phyloP scores from a whole-genome alignment of 2,113 vertebrate species.

The Naja naja region DNA sequence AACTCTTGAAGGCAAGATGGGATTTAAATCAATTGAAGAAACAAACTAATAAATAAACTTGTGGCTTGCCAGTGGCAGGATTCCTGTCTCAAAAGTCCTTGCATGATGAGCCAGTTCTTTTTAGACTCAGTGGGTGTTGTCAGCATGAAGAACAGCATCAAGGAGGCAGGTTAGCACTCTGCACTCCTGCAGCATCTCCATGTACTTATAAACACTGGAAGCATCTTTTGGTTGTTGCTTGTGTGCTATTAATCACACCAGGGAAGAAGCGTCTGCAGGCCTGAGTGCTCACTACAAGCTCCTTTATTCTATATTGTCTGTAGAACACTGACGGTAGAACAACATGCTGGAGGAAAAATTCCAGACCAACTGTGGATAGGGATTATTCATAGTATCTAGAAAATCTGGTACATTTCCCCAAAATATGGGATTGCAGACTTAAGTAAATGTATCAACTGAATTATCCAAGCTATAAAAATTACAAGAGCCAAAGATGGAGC shows the following conservation, averaged over 20 bases:
- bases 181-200: background rate
- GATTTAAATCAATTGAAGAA: background rate
- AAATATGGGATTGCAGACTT: background rate
- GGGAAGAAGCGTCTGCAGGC: background rate
- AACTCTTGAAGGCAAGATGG: background rate
- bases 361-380: background rate
- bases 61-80: background rate
- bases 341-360: background rate
- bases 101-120: background rate
- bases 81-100: background rate
- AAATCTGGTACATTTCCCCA: background rate
- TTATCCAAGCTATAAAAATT: background rate
- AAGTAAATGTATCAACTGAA: background rate
- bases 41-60: background rate
- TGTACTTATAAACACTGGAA: background rate
- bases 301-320: background rate
- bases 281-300: background rate
- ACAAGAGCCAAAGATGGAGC: background rate
- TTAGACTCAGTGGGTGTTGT: background rate
- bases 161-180: background rate
- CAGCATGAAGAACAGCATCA: background rate
- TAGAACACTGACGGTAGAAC: background rate
- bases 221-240: background rate
- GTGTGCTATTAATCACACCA: background rate
- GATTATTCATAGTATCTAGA: background rate